Base-by-base conservation (phyloP, 2,888 invertebrate genomes). In the Xestobium rufovillosum region DNA sequence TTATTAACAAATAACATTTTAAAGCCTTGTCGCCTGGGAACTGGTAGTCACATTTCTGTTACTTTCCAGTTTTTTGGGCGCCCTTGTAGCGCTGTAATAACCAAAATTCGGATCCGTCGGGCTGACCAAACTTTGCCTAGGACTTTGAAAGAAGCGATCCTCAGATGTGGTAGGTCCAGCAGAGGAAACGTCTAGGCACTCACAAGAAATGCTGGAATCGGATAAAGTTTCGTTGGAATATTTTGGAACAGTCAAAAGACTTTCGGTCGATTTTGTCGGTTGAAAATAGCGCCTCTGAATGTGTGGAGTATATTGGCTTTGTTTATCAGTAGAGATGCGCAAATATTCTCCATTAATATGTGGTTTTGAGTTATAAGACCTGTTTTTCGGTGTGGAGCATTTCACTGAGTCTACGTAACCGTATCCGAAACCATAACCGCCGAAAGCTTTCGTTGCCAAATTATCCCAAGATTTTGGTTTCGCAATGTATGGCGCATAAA, bases 401-500 rank as follows among this genome's bases (percentile, higher is more conserved):
- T 39, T 51, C 26, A 47, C 43, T 1, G 83, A 80, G 51, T 86
- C 86, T 36, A 85, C 65, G 53, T 86, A 88, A 4, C 87, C 88
- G 53, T 87, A 89, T 48, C 88, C 88, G 52, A 86, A 88, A 2
- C 87, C 86, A 48, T 89, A 88, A 0, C 87, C 88, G 1, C 87
- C 86, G 47, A 85, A 81, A 0, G 83, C 82, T 66, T 87, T 88
- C 2, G 86, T 86, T 0, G 88, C 83, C 36, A 90, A 67, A 63
- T 89, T 89, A 58, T 89, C 89, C 88, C 89, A 89, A 0, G 88
- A 89, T 60, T 89, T 89, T 1, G 89, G 89, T 56, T 89, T 90
- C 1, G 61, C 63, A 1, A 68, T 61, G 27, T 67, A 6, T 6
- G 6, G n/a, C 23, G 6, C 6, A 6, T 8, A 6, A 19, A 19